phyloP scores from a whole-genome alignment of 2,113 vertebrate species.

The Bagarius yarrelli region DNA sequence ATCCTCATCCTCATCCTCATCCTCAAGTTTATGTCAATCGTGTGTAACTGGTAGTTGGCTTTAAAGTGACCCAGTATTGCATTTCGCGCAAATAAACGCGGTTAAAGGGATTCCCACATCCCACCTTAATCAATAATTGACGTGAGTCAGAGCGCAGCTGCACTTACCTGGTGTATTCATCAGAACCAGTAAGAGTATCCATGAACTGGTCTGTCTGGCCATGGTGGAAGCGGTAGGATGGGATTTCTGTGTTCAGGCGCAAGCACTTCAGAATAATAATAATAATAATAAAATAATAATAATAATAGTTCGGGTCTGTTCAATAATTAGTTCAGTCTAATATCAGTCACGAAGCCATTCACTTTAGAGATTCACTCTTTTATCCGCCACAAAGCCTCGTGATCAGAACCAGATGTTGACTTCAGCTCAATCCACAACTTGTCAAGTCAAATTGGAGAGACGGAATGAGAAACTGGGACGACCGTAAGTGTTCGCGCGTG shows the following conservation, averaged over 20 bases:
- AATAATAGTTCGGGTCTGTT: conserved; percentile 62
- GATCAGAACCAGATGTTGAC: conserved; percentile 13
- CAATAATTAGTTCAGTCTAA: conserved; percentile 53
- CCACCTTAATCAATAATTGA: neutral
- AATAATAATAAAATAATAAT: too few species aligned
- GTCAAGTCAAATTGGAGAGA: neutral
- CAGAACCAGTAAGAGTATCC: conserved; percentile 67
- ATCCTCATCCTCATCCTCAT: neutral
- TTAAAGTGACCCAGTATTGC: neutral
- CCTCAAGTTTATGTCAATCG: neutral
- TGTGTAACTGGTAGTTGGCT: neutral
- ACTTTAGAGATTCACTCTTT: neutral
- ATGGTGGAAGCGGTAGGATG: conserved; percentile 54
- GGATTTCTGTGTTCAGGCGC: conserved; percentile 38
- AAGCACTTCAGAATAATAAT: conserved; percentile 59
- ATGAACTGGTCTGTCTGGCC: conserved; percentile 67
- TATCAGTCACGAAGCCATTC: conserved; percentile 1
- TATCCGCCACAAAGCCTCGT: conserved; percentile 25
- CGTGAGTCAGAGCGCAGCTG: neutral
- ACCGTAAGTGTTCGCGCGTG: neutral
- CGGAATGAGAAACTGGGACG: neutral
- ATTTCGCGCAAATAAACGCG: neutral
- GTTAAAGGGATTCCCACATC: too few species aligned
- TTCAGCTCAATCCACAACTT: neutral
- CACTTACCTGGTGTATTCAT: conserved; percentile 70